Evolutionary conservation across 2,113 vertebrate species (phyloP).

Genomic region (Hiodon alosoides): DNA sequence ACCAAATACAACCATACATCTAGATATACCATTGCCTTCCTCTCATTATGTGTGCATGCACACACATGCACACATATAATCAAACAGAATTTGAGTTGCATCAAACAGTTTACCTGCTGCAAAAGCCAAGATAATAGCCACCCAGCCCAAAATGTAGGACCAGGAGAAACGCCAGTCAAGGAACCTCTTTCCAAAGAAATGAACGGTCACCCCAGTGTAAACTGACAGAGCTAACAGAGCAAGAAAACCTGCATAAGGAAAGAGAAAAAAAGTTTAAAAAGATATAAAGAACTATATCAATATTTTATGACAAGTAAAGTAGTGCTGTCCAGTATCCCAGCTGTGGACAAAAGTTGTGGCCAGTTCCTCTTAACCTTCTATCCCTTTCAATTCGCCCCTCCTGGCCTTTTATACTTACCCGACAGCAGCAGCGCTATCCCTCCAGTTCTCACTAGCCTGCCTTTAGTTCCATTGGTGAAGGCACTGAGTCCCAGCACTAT

Average conservation of each 20-base stretch:
- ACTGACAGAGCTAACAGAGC: constrained; percentile 67
- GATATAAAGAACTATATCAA: not conserved
- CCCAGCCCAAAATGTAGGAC: constrained; percentile 76
- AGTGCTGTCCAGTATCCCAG: not conserved
- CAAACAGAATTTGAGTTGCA: not conserved
- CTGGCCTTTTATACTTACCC: constrained; percentile 45
- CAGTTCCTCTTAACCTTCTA: not conserved
- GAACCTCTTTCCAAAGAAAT: constrained; percentile 69
- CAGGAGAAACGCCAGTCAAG: constrained; percentile 75
- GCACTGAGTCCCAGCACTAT: constrained; percentile 66
- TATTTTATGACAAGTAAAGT: not conserved
- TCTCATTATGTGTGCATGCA: not conserved
- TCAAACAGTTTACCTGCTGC: constrained; percentile 55
- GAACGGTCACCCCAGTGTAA: constrained; percentile 68
- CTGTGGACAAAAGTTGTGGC: not conserved
- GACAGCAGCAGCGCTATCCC: constrained; percentile 69
- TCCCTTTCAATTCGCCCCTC: not conserved
- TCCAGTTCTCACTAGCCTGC: constrained; percentile 54
- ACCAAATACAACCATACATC: not conserved
- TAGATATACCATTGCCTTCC: not conserved
- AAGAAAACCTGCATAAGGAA: constrained; percentile 57
- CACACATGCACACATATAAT: not conserved
- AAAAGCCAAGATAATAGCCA: constrained; percentile 61
- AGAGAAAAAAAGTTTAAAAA: not conserved
- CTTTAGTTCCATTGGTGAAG: constrained; percentile 52